These are phyloP conservation scores for Cossypha polioptera DNA, from an alignment of 2,797 vertebrate species.

Conservation along the genomic window DNA sequence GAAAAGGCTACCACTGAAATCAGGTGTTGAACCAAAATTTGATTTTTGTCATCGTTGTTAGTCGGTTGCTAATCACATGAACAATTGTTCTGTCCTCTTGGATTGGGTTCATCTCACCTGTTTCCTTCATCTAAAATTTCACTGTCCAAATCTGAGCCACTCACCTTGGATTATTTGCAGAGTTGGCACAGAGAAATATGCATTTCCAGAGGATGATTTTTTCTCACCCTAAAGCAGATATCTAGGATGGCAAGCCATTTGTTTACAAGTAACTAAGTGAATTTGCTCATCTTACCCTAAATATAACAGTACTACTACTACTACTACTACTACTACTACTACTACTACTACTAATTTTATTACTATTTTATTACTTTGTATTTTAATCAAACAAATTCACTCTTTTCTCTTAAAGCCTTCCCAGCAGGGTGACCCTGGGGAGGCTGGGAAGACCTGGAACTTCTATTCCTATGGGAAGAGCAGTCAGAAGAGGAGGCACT, in stretches of 20 bases:
- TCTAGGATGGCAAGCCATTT: not conserved
- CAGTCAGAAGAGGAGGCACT: not conserved
- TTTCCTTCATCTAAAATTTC: not conserved
- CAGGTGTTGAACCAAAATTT: not conserved
- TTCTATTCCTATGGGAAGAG: not conserved
- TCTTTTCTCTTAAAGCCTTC: not conserved
- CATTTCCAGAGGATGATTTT: not conserved
- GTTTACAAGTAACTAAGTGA: not conserved
- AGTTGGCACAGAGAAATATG: not conserved
- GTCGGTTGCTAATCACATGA: not conserved
- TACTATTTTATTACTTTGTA: not conserved
- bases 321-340: too few relatives aligned
- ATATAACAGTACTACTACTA: too few relatives aligned
- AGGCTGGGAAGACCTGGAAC: not conserved
- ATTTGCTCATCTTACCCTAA: not conserved
- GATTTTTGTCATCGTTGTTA: accelerated
- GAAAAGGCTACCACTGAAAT: not conserved
- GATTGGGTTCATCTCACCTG: not conserved
- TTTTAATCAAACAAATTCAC: not conserved
- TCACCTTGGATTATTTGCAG: not conserved
- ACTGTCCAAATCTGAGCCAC: not conserved
- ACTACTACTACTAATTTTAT: too few relatives aligned
- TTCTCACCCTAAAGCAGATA: not conserved
- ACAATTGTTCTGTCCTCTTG: not conserved
- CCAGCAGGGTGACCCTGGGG: not conserved